Evolutionary conservation across 2,888 invertebrate genomes (phyloP).

Genomic region (Oeneis ivallda): DNA sequence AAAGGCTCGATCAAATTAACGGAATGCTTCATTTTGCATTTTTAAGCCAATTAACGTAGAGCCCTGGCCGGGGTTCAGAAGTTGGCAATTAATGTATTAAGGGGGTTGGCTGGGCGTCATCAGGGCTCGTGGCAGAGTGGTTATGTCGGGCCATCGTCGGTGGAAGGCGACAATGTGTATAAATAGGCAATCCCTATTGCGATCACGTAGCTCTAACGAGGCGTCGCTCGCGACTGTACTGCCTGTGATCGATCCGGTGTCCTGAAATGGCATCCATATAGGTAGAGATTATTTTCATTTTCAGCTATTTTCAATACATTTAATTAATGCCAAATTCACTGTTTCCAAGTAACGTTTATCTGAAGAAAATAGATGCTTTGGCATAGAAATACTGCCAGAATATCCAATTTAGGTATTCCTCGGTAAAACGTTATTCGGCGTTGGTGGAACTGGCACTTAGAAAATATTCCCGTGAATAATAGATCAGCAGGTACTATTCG

Average conservation of each 20-base stretch:
- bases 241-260: slow-evolving; percentile 61
- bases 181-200: slow-evolving; percentile 77
- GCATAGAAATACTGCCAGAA: no score
- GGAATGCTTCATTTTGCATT: slow-evolving; percentile 59
- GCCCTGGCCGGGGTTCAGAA: slow-evolving; percentile 38
- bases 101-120: slow-evolving; percentile 42
- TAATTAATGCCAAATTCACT: no score
- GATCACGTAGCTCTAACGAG: slow-evolving; percentile 78
- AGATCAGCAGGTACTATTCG: no score
- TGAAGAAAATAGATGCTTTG: no score
- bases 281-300: background rate
- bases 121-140: slow-evolving; percentile 51
- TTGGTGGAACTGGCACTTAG: no score
- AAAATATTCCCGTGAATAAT: no score
- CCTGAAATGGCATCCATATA: slow-evolving; percentile 47
- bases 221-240: slow-evolving; percentile 70
- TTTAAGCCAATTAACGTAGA: slow-evolving; percentile 48
- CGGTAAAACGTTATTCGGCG: no score
- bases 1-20: slow-evolving; percentile 59
- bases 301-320: no score
- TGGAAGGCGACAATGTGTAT: slow-evolving; percentile 72
- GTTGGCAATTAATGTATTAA: slow-evolving; percentile 35
- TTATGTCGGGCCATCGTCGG: slow-evolving; percentile 48
- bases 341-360: no score
- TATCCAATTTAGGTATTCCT: no score